Base-by-base conservation (phyloP, 1,140 invertebrate species). In the Temnothorax longispinosus region DNA sequence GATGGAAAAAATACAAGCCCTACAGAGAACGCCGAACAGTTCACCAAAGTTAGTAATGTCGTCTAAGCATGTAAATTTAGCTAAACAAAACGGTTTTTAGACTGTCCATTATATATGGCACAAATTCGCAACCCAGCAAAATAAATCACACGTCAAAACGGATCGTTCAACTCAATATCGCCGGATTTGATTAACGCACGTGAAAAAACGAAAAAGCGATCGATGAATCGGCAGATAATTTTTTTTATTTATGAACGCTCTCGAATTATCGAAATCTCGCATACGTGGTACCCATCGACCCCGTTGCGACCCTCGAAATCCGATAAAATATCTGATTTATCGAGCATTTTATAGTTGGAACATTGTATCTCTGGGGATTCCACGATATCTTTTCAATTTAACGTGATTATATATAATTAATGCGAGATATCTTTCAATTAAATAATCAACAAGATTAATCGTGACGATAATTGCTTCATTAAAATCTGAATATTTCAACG, bases 181-280 rank as follows among this genome's bases (percentile, higher is more conserved):
- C 72, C 41, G 11, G 58, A 50, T 52, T 71, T 52, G 11, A 74
- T 74, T 74, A 11, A 74, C 11, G 18, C 32, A 38, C 4, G 11
- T 13, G n/a, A 71, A 35, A 8, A 35, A 75, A 21, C 18, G 32
- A 38, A 76, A 6, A 64, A 58, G 21, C 5, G 62, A 58, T 47
- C 2, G 62, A 65, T 11, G 50, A n/a, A 69, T 47, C 3, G 32
- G 50, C 4, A 8, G n/a, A 64, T 21, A 60, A 38, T 56, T 62
- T 58, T 71, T 56, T 62, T 58, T 71, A 64, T 56, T 60, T 47
- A 71, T 58, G 65, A 75, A 58, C 10, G 32, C n/a, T 60, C 44
- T 90, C 78, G 87, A 87, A 58, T 92, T 92, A 92, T 92, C 87
- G 65, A 90, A 92, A 67, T 90, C 92, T 87, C 15, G 7, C 18